Evolutionary conservation across 2,797 vertebrate species (phyloP).

Genomic region (Adelosebastes latens): DNA sequence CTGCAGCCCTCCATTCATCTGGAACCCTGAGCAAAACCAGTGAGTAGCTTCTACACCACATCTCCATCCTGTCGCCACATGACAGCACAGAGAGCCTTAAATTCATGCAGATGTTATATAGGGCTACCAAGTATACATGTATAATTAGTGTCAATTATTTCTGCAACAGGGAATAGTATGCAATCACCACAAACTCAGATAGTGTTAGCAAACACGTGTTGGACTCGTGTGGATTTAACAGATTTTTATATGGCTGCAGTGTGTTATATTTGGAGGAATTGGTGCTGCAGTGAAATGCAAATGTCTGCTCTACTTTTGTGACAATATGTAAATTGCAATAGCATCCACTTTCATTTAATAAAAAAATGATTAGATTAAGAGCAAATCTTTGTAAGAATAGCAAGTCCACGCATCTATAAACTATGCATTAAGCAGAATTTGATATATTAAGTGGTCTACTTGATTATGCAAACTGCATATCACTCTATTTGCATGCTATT

Average conservation of each 20-base stretch:
- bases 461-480: not conserved
- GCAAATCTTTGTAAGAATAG: not conserved
- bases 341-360: not conserved
- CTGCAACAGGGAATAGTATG: not conserved
- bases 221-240: not conserved
- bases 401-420: not conserved
- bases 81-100: not conserved
- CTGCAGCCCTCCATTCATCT: constrained; percentile 70
- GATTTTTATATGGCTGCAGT: not conserved
- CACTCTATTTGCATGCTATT: not conserved
- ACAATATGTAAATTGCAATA: not conserved
- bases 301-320: not conserved
- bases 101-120: not conserved
- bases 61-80: constrained; percentile 4
- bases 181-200: not conserved
- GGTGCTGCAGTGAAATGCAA: not conserved
- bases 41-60: constrained; percentile 80
- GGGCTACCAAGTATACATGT: not conserved
- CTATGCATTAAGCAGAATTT: not conserved
- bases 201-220: not conserved
- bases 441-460: not conserved
- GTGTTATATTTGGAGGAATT: not conserved
- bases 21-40: constrained; percentile 71
- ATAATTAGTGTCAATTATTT: not conserved
- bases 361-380: not conserved